These are phyloP conservation scores for Trogon surrucura DNA, from an alignment of 2,113 vertebrate genomes.

Conservation along the genomic window DNA sequence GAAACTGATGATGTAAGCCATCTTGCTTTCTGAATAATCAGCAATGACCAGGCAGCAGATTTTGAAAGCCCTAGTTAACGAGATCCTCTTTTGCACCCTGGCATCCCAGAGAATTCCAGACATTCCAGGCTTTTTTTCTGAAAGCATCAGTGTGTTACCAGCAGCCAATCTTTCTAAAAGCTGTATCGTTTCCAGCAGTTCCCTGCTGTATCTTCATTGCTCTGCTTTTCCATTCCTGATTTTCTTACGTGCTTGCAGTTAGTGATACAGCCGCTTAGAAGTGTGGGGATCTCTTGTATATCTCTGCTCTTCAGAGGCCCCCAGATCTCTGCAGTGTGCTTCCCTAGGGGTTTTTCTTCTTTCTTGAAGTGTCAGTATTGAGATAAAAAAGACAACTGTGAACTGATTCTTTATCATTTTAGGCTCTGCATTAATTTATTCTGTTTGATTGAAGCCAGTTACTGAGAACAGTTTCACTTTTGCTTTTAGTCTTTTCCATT, in stretches of 20 bases:
- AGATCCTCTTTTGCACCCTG: slow-evolving; percentile 21
- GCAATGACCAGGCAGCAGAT: neutral
- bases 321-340: neutral
- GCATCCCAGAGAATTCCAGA: slow-evolving; percentile 33
- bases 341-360: neutral
- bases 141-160: slow-evolving; percentile 19
- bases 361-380: neutral
- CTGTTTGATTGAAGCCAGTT: neutral
- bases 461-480: slow-evolving; percentile 27
- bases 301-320: neutral
- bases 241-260: neutral
- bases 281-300: neutral
- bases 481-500: neutral
- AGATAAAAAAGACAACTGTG: slow-evolving; percentile 14
- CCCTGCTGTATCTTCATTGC: neutral
- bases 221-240: neutral
- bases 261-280: neutral
- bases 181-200: neutral
- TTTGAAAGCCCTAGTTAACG: slow-evolving; percentile 27
- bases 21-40: neutral
- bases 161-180: neutral
- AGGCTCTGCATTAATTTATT: neutral
- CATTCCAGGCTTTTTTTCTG: slow-evolving; percentile 16
- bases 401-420: neutral
- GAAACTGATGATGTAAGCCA: slow-evolving; percentile 4